Conservation (phyloP, 2,113 vertebrate genomes). For the Xyliphius kryptos region DNA sequence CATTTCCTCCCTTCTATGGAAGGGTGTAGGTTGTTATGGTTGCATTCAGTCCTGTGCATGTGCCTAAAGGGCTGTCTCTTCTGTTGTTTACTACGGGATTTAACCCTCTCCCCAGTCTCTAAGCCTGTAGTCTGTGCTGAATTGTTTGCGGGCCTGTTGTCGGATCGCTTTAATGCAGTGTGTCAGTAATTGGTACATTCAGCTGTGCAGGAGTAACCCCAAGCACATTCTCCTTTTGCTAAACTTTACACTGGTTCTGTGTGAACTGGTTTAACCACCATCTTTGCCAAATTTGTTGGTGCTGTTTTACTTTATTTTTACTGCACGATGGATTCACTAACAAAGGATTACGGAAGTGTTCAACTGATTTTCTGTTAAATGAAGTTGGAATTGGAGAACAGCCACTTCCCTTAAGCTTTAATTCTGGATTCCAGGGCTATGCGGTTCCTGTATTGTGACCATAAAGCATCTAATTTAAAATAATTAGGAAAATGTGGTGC, state of each 20-base stretch:
- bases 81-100: not conserved
- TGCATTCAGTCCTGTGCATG: not conserved
- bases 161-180: not conserved
- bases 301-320: too few relatives aligned
- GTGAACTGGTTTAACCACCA: not conserved
- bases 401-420: slow-evolving; percentile 7
- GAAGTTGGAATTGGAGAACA: slow-evolving; percentile 8
- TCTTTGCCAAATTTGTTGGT: not conserved
- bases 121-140: not conserved
- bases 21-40: not conserved
- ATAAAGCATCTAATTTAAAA: too few relatives aligned
- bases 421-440: not conserved
- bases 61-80: not conserved
- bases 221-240: not conserved
- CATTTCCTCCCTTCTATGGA: not conserved
- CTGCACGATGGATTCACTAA: too few relatives aligned
- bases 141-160: not conserved
- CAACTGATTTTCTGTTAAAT: slow-evolving; percentile 5
- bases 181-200: not conserved
- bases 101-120: slow-evolving; percentile 14
- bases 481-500: too few relatives aligned
- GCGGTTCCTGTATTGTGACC: not conserved
- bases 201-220: not conserved
- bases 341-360: too few relatives aligned
- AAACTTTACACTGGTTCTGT: not conserved